Base-by-base conservation (phyloP, 2,888 invertebrate genomes). In the Mythimna lalbum region DNA sequence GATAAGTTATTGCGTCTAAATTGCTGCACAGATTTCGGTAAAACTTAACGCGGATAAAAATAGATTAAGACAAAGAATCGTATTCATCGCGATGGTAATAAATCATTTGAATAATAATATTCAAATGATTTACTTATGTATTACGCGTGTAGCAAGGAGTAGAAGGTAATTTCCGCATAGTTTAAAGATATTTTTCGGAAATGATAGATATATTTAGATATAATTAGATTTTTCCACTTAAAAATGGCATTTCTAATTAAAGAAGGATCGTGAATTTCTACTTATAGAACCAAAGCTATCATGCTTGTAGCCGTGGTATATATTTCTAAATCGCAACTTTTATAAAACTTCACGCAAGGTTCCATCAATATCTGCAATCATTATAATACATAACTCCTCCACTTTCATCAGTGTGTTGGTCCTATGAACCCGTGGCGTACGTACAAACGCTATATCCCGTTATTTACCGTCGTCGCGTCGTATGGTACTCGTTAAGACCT, bases 391-490 rank as follows among this genome's bases (percentile, higher is more conserved):
- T 10, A 33, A 21, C 12, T 33, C 36, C 6, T 14, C 27, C 17
- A 50, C 17, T 63, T 19, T 19, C 53, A 56, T 56, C 55, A 65
- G 62, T 39, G 0, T 6, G 49, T 49, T 66, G 52, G 57, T 85
- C 80, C 70, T 84, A 83, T 84, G 77, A 80, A 76, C 79, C 31
- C 80, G 59, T 68, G 27, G 43, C 64, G 57, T 59, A 50, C 66
- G 50, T 63, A 76, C 65, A 69, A 74, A 76, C 78, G 63, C 62
- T 64, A 71, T 47, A 66, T 89, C 79, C 93, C 93, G 92, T 92
- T 92, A 93, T 81, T 80, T 84, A 80, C 76, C 84, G 81, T 77
- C 83, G 83, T 84, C 80, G 75, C 84, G 81, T 77, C 83, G 83
- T 81, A 84, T 82, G 84, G 78, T 75, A 79, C 87, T 89, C 80